Percentiles rank a stretch among this genome's conserved stretches.
Conservation (phyloP, 2,888 invertebrate genomes). For the Cabera pusaria region DNA sequence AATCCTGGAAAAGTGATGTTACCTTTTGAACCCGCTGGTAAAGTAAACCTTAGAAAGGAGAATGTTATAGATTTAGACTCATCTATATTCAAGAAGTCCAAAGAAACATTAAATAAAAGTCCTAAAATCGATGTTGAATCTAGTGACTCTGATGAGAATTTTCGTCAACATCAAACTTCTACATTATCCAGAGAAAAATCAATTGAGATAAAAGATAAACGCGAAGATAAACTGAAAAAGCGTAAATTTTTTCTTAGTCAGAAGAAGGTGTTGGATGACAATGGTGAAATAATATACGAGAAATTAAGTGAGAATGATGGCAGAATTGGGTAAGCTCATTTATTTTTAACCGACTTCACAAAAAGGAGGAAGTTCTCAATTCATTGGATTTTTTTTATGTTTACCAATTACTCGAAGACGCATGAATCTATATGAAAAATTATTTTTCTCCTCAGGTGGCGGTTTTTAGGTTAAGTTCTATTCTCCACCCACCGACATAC, state of each 20-base stretch:
- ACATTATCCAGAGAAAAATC: slow-evolving; percentile 27
- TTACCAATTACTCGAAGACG: too few relatives aligned
- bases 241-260: slow-evolving; percentile 59
- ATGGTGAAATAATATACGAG: slow-evolving; percentile 82
- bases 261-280: slow-evolving; percentile 77
- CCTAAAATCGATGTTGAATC: too few relatives aligned
- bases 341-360: slow-evolving; percentile 14
- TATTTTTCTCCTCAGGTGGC: too few relatives aligned
- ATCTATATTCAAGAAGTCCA: slow-evolving; percentile 38
- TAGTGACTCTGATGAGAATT: slow-evolving; percentile 12
- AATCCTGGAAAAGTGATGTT: slow-evolving; percentile 76
- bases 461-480: too few relatives aligned
- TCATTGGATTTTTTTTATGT: too few relatives aligned
- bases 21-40: slow-evolving; percentile 62
- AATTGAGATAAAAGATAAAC: slow-evolving; percentile 53
- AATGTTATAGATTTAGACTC: slow-evolving; percentile 62
- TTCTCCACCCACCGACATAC: too few relatives aligned
- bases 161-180: slow-evolving; percentile 4
- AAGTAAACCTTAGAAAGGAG: slow-evolving; percentile 61
- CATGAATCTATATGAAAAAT: too few relatives aligned
- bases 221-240: slow-evolving; percentile 54
- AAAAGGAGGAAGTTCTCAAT: too few relatives aligned
- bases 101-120: slow-evolving; percentile 21
- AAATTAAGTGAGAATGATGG: slow-evolving; percentile 86
- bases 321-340: slow-evolving; percentile 67